phyloP scores from a whole-genome alignment of 2,797 vertebrate species.

The Cryptoprocta ferox region DNA sequence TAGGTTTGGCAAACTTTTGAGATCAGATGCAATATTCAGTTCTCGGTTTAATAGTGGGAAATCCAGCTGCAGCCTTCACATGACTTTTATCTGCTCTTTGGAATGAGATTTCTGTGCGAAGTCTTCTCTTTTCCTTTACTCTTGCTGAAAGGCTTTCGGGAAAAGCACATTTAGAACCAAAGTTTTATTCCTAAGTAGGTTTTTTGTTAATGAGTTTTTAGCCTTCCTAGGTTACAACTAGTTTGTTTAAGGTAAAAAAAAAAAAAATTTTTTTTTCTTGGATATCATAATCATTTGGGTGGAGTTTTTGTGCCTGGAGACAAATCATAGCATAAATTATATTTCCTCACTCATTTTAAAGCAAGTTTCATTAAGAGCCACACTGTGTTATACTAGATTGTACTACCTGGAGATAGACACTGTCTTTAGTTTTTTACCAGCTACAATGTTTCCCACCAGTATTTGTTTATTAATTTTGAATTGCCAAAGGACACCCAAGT shows the following conservation, averaged over 20 bases:
- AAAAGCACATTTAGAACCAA: neutral
- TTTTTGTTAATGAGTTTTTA: constrained; percentile 6
- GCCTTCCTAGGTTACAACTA: neutral
- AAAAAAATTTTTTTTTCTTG: neutral
- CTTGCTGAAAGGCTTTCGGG: neutral
- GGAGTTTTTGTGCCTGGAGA: constrained; percentile 9
- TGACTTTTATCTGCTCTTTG: neutral
- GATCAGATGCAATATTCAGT: neutral
- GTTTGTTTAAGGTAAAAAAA: neutral
- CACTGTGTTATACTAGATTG: neutral
- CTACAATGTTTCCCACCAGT: neutral
- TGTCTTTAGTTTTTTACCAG: neutral
- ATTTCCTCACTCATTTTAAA: constrained; percentile 30
- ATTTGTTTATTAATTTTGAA: neutral
- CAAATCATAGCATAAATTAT: constrained; percentile 24
- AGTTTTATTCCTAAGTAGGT: constrained; percentile 33
- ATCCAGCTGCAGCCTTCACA: neutral
- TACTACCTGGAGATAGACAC: constrained; percentile 10
- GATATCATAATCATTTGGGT: constrained; percentile 3
- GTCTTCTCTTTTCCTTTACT: neutral
- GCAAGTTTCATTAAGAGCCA: constrained; percentile 4
- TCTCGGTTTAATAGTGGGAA: neutral
- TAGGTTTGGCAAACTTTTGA: neutral
- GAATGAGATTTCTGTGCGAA: neutral
- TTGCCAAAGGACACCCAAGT: neutral